Conservation (phyloP, 1,140 invertebrate species). For the Amphibalanus amphitrite region DNA sequence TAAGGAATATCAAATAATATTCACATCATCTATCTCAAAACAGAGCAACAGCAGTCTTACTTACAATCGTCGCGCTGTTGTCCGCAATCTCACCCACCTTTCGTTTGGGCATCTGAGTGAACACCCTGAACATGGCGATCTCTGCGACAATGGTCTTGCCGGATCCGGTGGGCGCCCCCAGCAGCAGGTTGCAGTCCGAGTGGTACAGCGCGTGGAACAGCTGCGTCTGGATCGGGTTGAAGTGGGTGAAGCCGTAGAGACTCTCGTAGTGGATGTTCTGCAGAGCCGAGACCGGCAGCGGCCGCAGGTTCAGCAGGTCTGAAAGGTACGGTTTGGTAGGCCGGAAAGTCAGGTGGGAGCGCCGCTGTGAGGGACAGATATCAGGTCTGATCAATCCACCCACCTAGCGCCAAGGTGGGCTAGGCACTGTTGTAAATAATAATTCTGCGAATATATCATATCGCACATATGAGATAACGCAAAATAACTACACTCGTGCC, state of each 20-base stretch:
- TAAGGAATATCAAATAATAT: slow-evolving; percentile 8
- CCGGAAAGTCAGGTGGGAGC: too few relatives aligned
- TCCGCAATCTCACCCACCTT: slow-evolving; percentile 44
- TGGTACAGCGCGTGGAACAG: slow-evolving; percentile 94
- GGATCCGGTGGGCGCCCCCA: slow-evolving; percentile 95
- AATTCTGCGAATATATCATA: too few relatives aligned
- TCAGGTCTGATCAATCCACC: too few relatives aligned
- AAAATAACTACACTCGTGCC: too few relatives aligned
- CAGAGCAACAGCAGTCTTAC: slow-evolving; percentile 14
- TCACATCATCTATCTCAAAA: too few relatives aligned
- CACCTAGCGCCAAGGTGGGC: too few relatives aligned
- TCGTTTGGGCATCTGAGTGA: slow-evolving; percentile 57
- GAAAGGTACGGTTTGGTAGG: slow-evolving; percentile 22
- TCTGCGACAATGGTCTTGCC: slow-evolving; percentile 98
- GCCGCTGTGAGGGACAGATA: too few relatives aligned
- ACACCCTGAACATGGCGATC: slow-evolving; percentile 88
- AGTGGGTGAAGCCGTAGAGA: slow-evolving; percentile 83
- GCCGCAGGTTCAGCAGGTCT: slow-evolving; percentile 79
- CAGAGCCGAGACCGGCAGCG: slow-evolving; percentile 66
- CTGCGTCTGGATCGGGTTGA: slow-evolving; percentile 98
- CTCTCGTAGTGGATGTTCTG: slow-evolving; percentile 56
- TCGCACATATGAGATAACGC: too few relatives aligned
- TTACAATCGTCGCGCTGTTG: background rate
- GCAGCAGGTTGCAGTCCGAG: slow-evolving; percentile 79
- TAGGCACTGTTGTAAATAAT: too few relatives aligned